Evolutionary conservation across 2,888 invertebrate genomes (phyloP), one percentile per base, ranked within the genome.

Genomic region (Ommatoiulus sabulosus): DNA sequence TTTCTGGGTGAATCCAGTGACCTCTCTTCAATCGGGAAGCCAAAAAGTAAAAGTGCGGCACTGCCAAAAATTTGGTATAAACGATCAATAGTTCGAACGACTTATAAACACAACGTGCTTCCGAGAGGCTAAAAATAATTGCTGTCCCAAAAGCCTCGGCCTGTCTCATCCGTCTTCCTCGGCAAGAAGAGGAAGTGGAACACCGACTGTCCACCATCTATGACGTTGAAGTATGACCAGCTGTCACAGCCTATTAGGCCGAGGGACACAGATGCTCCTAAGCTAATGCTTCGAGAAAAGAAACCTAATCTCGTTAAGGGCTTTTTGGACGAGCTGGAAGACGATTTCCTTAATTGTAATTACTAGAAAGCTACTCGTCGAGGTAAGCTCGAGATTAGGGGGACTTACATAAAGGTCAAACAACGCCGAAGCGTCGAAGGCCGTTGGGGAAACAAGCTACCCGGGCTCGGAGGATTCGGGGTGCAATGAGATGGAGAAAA

Each of bases 171-270:
- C 20, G 63, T 63, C 63, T 63, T 63, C 63, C 63, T 63, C 6
- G n/a, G 63, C 63, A 63, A 63, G 63, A 63, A 63, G 63, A 63
- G 63, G 63, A 63, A 63, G 63, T 63, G 20, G 20, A 63, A 63
- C 63, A 63, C 17, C 63, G 63, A 63, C 63, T n/a, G 63, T 63
- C 63, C 63, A 63, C 63, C 63, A 20, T 63, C n/a, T 20, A n/a
- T 63, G 63, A 63, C 63, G n/a, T 63, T 63, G 63, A 63, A 63
- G 63, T 63, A 63, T 63, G n/a, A 63, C 63, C 63, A 63, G 63
- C 63, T 63, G 63, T 63, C 63, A 63, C 20, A 63, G 63, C 20
- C 63, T 63, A 63, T 63, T 63, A 63, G 63, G 63, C 63, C n/a
- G 20, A 63, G 20, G 63, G 63, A 63, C 63, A 63, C 63, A 63